phyloP scores from a whole-genome alignment of 2,888 invertebrate species.

The Lydus trimaculatus region DNA sequence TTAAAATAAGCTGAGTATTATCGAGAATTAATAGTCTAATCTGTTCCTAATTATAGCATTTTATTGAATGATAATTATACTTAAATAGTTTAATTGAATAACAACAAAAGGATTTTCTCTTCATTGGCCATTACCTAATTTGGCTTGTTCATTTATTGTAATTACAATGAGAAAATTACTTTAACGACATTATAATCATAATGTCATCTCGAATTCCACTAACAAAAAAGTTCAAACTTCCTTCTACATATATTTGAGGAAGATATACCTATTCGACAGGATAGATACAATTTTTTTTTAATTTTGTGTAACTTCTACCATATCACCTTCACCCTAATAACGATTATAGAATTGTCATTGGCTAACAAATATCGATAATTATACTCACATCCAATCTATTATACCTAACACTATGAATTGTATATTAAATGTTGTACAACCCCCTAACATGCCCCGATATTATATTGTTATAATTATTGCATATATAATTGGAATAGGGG shows the following conservation, averaged over 20 bases:
- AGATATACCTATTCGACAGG: too few relatives aligned
- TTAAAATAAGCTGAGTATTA: too few relatives aligned
- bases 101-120: not conserved
- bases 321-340: not conserved
- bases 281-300: too few relatives aligned
- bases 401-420: not conserved
- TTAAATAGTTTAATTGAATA: not conserved
- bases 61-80: not conserved
- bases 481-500: not conserved
- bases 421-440: not conserved
- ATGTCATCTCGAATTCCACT: not conserved
- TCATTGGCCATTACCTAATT: not conserved
- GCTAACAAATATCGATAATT: constrained; percentile 1
- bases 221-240: too few relatives aligned
- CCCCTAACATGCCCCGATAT: not conserved
- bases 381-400: not conserved
- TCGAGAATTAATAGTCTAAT: too few relatives aligned
- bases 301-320: too few relatives aligned
- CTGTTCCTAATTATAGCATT: too few relatives aligned
- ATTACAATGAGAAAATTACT: not conserved
- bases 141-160: not conserved
- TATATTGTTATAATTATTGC: constrained; percentile 1
- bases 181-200: not conserved
- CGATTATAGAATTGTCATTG: not conserved
- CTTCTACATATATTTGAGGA: too few relatives aligned